phyloP scores from a whole-genome alignment of 2,888 invertebrate genomes.

The Drosophila infuscata region DNA sequence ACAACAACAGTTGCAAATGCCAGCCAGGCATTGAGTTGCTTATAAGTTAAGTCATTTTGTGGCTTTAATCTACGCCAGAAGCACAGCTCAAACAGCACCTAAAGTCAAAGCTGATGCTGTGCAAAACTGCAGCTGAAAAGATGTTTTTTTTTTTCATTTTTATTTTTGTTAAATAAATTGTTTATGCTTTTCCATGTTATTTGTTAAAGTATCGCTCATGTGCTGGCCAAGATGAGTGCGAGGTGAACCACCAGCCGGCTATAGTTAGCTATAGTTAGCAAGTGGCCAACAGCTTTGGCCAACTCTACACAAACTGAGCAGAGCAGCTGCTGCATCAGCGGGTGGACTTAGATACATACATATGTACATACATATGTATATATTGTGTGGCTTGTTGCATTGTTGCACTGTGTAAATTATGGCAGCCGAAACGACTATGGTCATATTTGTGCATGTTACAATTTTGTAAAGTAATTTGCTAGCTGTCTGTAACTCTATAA shows the following conservation, averaged over 20 bases:
- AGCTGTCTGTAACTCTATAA: conserved; percentile 34
- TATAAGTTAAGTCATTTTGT: conserved; percentile 76
- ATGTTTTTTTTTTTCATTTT: conserved; percentile 29
- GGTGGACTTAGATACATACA: conserved; percentile 35
- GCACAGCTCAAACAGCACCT: conserved; percentile 34
- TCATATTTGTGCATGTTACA: conserved; percentile 73
- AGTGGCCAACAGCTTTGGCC: conserved; percentile 37
- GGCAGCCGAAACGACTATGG: conserved; percentile 59
- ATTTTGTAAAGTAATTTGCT: conserved; percentile 65
- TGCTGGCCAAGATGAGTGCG: conserved; percentile 60
- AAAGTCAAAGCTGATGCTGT: conserved; percentile 29
- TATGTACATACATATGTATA: no score
- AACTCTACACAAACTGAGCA: conserved; percentile 5
- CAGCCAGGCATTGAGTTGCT: conserved; percentile 56
- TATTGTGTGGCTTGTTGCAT: conserved; percentile 14
- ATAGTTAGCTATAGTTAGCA: conserved; percentile 29
- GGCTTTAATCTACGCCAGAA: conserved; percentile 55
- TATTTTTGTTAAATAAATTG: conserved; percentile 64
- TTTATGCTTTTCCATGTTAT: conserved; percentile 72
- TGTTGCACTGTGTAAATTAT: conserved; percentile 50
- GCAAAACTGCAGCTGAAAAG: conserved; percentile 28
- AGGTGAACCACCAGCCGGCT: conserved; percentile 60
- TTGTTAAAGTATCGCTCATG: conserved; percentile 41
- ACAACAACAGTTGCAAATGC: conserved; percentile 61
- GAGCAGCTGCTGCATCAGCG: conserved; percentile 49